These are phyloP conservation scores for Nephila pilipes DNA, from an alignment of 1,140 invertebrate species.

Conservation along the genomic window DNA sequence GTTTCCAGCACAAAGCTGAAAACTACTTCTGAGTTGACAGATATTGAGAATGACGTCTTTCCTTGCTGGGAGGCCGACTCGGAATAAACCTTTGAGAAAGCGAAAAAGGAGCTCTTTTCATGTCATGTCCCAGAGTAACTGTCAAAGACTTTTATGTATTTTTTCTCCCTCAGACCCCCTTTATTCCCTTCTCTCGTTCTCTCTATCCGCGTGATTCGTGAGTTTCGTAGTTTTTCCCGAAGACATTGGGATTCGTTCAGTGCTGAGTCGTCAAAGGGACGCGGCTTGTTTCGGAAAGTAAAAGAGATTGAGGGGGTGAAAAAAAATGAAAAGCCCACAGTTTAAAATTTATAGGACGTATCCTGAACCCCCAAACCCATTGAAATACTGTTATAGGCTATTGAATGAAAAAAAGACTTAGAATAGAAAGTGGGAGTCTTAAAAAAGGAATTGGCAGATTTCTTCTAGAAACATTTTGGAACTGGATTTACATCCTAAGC, in stretches of 20 bases:
- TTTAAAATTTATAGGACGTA: slow-evolving; percentile 6
- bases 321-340: not conserved
- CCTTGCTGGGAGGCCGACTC: slow-evolving; percentile 3
- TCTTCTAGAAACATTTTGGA: not conserved
- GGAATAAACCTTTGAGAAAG: slow-evolving; percentile 69
- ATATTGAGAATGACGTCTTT: slow-evolving; percentile 74
- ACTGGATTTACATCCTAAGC: not conserved
- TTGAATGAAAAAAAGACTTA: not conserved
- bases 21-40: slow-evolving; percentile 68
- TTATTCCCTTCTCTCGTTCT: not conserved
- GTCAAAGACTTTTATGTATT: slow-evolving; percentile 74
- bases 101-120: slow-evolving; percentile 71
- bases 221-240: slow-evolving; percentile 34
- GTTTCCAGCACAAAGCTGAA: slow-evolving; percentile 42
- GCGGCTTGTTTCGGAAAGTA: slow-evolving; percentile 24
- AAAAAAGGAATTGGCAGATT: not conserved
- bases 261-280: slow-evolving; percentile 43
- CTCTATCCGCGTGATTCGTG: not conserved
- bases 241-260: slow-evolving; percentile 11
- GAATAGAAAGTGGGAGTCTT: not conserved
- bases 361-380: not conserved
- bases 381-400: not conserved
- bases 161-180: slow-evolving; percentile 34
- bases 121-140: slow-evolving; percentile 75
- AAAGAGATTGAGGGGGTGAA: not conserved